phyloP scores from a whole-genome alignment of 2,113 vertebrate genomes.

The Phoxinus phoxinus region DNA sequence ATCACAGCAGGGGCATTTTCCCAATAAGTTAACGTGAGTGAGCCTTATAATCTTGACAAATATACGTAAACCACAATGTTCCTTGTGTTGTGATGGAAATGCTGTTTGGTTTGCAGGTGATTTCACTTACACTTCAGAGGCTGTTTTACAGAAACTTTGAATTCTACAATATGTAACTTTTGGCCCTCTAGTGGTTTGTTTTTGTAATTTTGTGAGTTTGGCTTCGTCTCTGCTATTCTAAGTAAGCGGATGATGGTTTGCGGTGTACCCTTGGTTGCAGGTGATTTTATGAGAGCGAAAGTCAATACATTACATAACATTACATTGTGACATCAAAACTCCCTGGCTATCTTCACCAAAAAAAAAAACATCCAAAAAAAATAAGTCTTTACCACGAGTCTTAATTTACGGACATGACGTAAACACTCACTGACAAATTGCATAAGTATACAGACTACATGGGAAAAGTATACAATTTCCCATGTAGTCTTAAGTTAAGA shows the following conservation, averaged over 20 bases:
- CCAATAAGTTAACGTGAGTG: neutral
- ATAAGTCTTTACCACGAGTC: neutral
- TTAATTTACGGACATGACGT: neutral
- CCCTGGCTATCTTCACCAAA: neutral
- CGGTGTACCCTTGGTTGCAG: neutral
- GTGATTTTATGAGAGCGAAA: neutral
- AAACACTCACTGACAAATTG: neutral
- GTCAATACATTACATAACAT: neutral
- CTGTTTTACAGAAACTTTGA: neutral
- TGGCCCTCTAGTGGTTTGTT: neutral
- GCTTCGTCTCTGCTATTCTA: neutral
- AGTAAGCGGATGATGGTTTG: neutral
- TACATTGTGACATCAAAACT: neutral
- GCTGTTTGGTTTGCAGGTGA: neutral
- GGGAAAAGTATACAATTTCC: neutral
- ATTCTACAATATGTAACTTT: neutral
- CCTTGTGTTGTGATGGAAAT: neutral
- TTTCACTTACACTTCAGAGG: neutral
- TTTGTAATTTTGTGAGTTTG: neutral
- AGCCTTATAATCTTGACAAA: neutral
- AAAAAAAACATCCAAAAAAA: neutral
- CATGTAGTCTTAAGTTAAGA: neutral
- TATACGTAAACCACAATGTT: neutral
- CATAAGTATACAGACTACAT: neutral
- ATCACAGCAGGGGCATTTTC: neutral